Evolutionary conservation across 1,140 invertebrate species (phyloP), one percentile per base, ranked within the genome.

Genomic region (Lycorma delicatula): DNA sequence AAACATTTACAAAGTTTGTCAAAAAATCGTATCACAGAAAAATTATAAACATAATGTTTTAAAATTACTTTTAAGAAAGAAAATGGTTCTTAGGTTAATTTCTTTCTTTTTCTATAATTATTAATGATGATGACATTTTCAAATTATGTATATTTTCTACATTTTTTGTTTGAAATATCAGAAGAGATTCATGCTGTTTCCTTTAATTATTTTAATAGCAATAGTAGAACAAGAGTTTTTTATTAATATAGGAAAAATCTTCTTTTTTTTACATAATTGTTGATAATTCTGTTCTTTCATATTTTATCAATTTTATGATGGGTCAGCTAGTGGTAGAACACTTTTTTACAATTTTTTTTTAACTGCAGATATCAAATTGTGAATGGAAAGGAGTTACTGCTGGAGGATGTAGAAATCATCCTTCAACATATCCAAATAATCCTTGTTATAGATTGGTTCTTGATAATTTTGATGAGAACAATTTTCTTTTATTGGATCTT

Each of bases 381-480:
- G 72, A 87, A 68, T 98, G 95, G 94, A 84, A 84, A 65, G 86
- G 82, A 12, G 67, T 67, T 20, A 86, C 80, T 18, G 92, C 93
- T 31, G 95, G 93, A 5, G 95, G 95, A 11, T 97, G 93, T 77
- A 80, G 79, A 20, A 98, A 97, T 74, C 81, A 93, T 72, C 79
- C 78, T 0, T 68, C 71, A 0, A 91, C 88, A 0, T 88, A 91
- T 67, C 74, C 73, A 26, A 83, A 87, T 63, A 98, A 98, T 77
- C 94, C 94, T 0, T 78, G 83, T 53, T 95, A 87, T 70, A 81
- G 85, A 62, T 60, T 93, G 23, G 72, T 81, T 18, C 72, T 93
- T 1, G 77, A 85, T 16, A 79, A 78, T 9, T 68, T 74, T 0
- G 78, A 82, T 51, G 77, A 82, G 31, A 81, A 85, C 36, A 89